Evolutionary conservation across 53 echinoderm and acorn worm genomes (phyloP).

Genomic region (Patiria pectinifera): DNA sequence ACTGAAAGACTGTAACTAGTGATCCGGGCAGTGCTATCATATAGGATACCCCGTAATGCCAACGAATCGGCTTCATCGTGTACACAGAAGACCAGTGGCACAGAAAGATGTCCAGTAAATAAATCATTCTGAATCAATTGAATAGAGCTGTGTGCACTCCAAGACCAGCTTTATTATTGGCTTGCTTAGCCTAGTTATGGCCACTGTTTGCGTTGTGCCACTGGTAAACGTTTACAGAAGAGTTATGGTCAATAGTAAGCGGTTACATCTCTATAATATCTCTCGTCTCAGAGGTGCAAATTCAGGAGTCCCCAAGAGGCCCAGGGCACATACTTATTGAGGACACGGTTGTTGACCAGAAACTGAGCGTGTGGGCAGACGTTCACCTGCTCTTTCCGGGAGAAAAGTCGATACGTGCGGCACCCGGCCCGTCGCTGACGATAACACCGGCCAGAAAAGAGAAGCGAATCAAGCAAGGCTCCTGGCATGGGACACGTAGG

Average conservation of each 20-base stretch:
- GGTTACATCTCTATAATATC: neutral
- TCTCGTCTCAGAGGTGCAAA: neutral
- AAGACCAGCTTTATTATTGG: too few species aligned
- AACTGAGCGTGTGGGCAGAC: neutral
- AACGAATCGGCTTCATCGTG: too few species aligned
- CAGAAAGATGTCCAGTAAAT: too few species aligned
- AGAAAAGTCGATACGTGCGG: conserved; percentile 27
- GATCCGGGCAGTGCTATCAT: too few species aligned
- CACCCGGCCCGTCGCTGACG: neutral
- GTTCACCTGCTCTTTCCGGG: conserved; percentile 8
- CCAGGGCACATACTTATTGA: neutral
- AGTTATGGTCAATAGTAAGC: neutral
- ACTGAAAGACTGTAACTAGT: too few species aligned
- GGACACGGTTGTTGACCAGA: conserved; percentile 18
- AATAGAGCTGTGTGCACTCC: too few species aligned
- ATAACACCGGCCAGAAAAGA: neutral
- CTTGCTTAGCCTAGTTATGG: neutral
- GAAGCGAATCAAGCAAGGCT: neutral
- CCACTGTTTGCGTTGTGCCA: neutral
- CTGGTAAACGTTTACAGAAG: neutral
- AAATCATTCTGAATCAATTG: too few species aligned
- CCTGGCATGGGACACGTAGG: conserved; percentile 2
- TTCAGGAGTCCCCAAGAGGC: conserved; percentile 1
- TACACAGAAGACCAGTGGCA: too few species aligned
- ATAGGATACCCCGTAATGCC: too few species aligned